phyloP scores from a whole-genome alignment of 2,888 invertebrate genomes.

The Amblyjoppa proteus region DNA sequence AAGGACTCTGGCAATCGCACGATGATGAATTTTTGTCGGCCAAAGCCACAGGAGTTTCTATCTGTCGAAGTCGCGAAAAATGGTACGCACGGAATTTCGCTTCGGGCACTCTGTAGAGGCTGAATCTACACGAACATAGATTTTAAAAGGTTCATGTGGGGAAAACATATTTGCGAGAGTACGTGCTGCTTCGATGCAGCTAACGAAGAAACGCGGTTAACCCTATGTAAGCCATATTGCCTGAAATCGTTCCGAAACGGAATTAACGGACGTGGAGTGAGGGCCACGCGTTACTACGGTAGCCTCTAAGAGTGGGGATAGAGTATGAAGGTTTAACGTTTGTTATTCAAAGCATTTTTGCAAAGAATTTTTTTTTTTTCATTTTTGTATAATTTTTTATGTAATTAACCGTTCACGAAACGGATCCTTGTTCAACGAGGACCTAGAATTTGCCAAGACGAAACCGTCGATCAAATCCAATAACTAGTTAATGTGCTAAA shows the following conservation, averaged over 20 bases:
- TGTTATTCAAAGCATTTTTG: not conserved
- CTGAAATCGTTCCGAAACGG: too few relatives aligned
- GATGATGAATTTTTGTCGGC: conserved; percentile 55
- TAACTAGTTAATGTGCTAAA: too few relatives aligned
- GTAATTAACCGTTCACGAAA: not conserved
- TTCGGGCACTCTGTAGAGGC: not conserved
- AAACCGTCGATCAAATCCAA: too few relatives aligned
- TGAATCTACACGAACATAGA: not conserved
- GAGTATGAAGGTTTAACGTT: too few relatives aligned
- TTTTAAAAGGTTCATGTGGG: not conserved
- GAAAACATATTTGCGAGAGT: not conserved
- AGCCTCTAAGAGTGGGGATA: too few relatives aligned
- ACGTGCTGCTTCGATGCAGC: not conserved
- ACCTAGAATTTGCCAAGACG: too few relatives aligned
- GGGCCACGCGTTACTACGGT: too few relatives aligned
- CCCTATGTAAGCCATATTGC: too few relatives aligned
- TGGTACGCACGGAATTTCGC: not conserved
- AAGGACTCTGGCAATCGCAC: conserved; percentile 56
- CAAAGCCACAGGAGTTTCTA: conserved; percentile 38
- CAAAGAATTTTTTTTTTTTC: not conserved
- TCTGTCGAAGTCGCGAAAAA: conserved; percentile 36
- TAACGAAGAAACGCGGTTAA: not conserved
- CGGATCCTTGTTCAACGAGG: too few relatives aligned
- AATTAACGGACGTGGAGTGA: too few relatives aligned
- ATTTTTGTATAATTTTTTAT: not conserved